Conservation (phyloP, 2,113 vertebrate species). For the Hypanus sabinus region DNA sequence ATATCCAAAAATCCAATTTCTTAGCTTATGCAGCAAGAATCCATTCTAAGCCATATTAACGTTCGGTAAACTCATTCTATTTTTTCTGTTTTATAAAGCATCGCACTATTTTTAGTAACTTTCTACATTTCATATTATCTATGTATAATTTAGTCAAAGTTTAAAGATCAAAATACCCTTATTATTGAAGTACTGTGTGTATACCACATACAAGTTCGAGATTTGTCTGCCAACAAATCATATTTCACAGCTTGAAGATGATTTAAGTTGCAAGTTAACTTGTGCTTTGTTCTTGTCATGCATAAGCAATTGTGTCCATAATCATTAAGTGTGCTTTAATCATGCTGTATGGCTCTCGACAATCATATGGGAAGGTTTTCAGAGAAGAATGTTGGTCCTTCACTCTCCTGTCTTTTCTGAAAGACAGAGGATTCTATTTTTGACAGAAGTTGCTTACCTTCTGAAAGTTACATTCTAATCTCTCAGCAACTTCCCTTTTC, state of each 20-base stretch:
- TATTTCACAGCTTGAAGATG: not conserved
- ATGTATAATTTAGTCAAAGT: not conserved
- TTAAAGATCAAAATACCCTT: too few relatives aligned
- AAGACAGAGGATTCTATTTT: not conserved
- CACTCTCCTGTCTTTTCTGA: not conserved
- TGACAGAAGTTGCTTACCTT: not conserved
- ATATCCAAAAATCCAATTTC: not conserved
- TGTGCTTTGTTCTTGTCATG: not conserved
- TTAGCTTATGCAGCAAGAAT: not conserved
- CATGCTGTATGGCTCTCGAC: not conserved
- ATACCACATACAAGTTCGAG: too few relatives aligned
- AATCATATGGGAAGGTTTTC: not conserved
- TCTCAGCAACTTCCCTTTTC: not conserved
- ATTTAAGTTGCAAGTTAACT: not conserved
- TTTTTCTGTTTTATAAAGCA: not conserved
- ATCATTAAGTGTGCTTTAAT: not conserved
- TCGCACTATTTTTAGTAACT: not conserved
- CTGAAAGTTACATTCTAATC: not conserved
- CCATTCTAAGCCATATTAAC: not conserved
- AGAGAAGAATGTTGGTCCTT: not conserved
- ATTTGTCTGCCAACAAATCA: not conserved
- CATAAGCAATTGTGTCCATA: not conserved
- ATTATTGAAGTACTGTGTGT: too few relatives aligned
- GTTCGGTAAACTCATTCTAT: not conserved
- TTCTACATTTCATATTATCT: not conserved